Percentiles rank a stretch among this genome's conserved stretches.
Conservation (phyloP, 2,888 invertebrate species). For the Catotricha subobsoleta region DNA sequence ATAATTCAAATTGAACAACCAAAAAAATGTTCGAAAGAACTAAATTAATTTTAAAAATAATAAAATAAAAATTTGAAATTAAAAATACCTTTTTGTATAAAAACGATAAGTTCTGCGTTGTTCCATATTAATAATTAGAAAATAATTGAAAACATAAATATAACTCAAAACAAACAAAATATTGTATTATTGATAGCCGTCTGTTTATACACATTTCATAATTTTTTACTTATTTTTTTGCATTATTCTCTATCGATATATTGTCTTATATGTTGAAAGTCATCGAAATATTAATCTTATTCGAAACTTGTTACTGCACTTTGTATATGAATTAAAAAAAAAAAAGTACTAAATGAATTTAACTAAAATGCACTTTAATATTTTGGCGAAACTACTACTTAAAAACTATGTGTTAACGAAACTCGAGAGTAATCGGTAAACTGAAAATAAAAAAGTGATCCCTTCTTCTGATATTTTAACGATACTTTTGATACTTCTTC, state of each 20-base stretch:
- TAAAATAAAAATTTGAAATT: slow-evolving; percentile 35
- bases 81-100: slow-evolving; percentile 64
- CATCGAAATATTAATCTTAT: too few relatives aligned
- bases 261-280: too few relatives aligned
- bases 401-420: neutral
- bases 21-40: slow-evolving; percentile 8
- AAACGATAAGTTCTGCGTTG: slow-evolving; percentile 56
- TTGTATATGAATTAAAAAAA: too few relatives aligned
- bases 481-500: too few relatives aligned
- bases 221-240: neutral
- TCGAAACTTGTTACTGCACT: too few relatives aligned
- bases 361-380: too few relatives aligned
- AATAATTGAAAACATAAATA: neutral
- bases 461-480: too few relatives aligned
- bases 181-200: neutral
- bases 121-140: slow-evolving; percentile 46
- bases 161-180: neutral
- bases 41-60: slow-evolving; percentile 24
- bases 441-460: neutral
- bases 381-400: too few relatives aligned
- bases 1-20: slow-evolving; percentile 1
- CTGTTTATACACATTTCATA: slow-evolving; percentile 1
- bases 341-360: too few relatives aligned
- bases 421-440: neutral
- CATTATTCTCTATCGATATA: neutral